Conservation (phyloP, 2,113 vertebrate genomes). For the Emydura subglobosa region DNA sequence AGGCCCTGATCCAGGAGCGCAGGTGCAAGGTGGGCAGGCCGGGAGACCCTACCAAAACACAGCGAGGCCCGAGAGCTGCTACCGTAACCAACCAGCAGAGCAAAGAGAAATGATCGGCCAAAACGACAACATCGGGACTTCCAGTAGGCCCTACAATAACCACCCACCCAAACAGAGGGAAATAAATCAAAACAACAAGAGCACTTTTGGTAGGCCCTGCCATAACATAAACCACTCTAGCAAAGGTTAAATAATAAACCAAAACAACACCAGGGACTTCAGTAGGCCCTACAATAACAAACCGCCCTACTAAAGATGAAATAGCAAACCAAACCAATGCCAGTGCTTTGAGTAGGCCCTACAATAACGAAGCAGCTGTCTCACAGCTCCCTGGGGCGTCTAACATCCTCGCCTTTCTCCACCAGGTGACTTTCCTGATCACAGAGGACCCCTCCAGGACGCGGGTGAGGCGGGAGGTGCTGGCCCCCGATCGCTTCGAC, state of each 20-base stretch:
- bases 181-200: background rate
- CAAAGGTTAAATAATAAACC: background rate
- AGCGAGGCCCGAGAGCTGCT: background rate
- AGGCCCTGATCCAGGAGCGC: conserved; percentile 82
- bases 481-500: conserved; percentile 83
- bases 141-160: background rate
- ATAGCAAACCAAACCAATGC: background rate
- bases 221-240: background rate
- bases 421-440: conserved; percentile 88
- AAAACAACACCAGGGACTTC: too few species aligned
- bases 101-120: background rate
- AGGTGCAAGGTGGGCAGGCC: conserved; percentile 82
- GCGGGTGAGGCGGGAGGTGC: conserved; percentile 72
- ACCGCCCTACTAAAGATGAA: too few species aligned
- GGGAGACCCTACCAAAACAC: background rate
- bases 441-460: conserved; percentile 83
- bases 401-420: background rate
- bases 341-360: background rate
- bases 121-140: background rate
- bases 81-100: background rate
- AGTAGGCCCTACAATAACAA: too few species aligned
- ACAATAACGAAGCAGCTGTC: too few species aligned
- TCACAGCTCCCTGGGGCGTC: too few species aligned
- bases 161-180: background rate
- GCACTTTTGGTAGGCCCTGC: background rate